Evolutionary conservation across 2,113 vertebrate species (phyloP), one percentile per base, ranked within the genome.

Genomic region (Corydoras maculifer): DNA sequence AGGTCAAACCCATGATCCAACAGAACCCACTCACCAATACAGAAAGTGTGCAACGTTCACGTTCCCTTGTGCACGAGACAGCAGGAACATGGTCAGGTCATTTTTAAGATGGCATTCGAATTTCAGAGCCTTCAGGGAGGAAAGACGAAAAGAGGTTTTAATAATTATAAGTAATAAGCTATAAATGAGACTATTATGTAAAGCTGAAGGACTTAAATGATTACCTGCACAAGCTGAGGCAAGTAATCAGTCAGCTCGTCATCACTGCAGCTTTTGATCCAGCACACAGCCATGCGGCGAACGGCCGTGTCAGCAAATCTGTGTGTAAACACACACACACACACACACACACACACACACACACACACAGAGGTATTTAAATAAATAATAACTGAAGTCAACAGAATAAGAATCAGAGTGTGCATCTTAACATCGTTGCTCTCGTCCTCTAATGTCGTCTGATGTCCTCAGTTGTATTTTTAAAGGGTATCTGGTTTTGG

Each of bases 281-380:
- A 99, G 1, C 83, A 86, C 48, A 99, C 93, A 65, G 95, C 95
- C 70, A 90, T 88, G 2, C 74, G 84, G 73, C 95, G 88, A 65
- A 99, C 94, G 77, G 94, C 91, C 74, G 93, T 93, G 83, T 98
- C 95, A 77, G 96, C 92, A 92, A 95, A 99, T 79, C 96, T 98
- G 79, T n/a, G 25, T 98, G 79, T n/a, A 32, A 13, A 43, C 49
- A 29, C 30, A 25, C 2, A 64, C 5, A 25, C 18, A 25, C 18
- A 25, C 18, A 25, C 18, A 25, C 2, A 64, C 5, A 25, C 18
- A 25, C 18, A 25, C 18, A 25, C 18, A 25, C 18, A 25, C 18
- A 25, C 18, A 25, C 18, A 25, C 18, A 25, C 18, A 25, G 2
- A 25, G 18, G 18, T 25, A 25, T 25, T 25, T 25, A 25, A 25